A percentile compares a stretch with the other conserved stretches of the same genome.
These are phyloP conservation scores for Gambusia holbrooki DNA, from an alignment of 2,113 vertebrate species.

Conservation along the genomic window DNA sequence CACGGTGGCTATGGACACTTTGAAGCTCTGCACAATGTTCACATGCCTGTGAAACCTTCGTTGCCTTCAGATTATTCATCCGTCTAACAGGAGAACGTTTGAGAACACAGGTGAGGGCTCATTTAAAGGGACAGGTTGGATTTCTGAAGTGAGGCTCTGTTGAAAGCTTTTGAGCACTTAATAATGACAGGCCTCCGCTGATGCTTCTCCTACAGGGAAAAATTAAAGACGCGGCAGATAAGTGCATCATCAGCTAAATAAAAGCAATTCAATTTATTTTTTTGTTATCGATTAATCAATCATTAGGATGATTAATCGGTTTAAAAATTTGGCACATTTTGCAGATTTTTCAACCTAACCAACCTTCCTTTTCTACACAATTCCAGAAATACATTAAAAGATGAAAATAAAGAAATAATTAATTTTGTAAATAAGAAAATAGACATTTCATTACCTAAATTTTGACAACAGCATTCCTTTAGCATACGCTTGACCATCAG, in stretches of 20 bases:
- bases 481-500: no score
- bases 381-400: no score
- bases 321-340: no score
- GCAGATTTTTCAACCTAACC: no score
- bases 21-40: constrained; percentile 57
- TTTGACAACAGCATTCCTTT: no score
- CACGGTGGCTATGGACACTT: constrained; percentile 52
- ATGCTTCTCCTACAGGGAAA: not conserved
- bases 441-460: no score
- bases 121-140: not conserved
- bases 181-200: not conserved
- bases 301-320: no score
- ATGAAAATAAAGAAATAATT: no score
- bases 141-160: not conserved
- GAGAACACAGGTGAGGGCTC: not conserved
- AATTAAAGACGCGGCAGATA: no score
- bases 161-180: not conserved
- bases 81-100: not conserved
- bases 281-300: no score
- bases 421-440: no score
- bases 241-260: not conserved
- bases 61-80: not conserved
- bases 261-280: not conserved
- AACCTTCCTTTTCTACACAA: no score
- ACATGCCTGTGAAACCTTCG: not conserved